Conservation (phyloP, 2,888 invertebrate genomes). For the Pyrochroa serraticornis region DNA sequence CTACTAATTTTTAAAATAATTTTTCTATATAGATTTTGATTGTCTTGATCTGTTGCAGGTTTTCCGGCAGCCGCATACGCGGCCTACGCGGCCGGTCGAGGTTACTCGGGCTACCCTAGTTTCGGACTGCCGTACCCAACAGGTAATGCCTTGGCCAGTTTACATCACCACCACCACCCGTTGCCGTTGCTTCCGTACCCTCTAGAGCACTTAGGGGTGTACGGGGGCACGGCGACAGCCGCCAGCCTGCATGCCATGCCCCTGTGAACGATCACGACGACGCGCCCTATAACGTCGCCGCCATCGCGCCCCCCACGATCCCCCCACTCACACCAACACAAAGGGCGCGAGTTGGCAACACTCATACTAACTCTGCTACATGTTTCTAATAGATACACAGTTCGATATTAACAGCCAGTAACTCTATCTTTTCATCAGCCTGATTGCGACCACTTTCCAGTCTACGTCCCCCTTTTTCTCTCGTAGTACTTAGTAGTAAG, state of each 20-base stretch:
- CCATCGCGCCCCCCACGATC: no score
- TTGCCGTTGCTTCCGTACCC: conserved; percentile 69
- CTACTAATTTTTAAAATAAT: neutral
- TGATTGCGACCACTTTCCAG: no score
- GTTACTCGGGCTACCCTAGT: conserved; percentile 97
- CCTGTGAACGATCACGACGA: conserved; percentile 68
- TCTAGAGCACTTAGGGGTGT: conserved; percentile 68
- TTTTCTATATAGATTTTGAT: conserved; percentile 7
- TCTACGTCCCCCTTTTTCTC: no score
- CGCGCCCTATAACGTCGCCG: no score
- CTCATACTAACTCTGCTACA: no score
- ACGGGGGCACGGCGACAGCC: conserved; percentile 59
- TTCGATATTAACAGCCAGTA: no score
- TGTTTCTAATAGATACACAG: no score
- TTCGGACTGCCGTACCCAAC: conserved; percentile 97
- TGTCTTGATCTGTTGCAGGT: conserved; percentile 68
- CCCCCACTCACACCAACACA: conserved; percentile 17
- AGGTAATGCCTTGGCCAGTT: conserved; percentile 88
- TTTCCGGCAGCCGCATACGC: conserved; percentile 95
- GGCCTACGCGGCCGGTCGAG: conserved; percentile 95
- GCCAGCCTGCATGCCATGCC: conserved; percentile 77
- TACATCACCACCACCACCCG: conserved; percentile 72
- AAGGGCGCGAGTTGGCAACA: neutral
- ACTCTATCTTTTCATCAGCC: no score
- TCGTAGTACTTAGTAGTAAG: no score